Conservation (phyloP, 1,140 invertebrate genomes). For the Rhopalosiphum maidis region DNA sequence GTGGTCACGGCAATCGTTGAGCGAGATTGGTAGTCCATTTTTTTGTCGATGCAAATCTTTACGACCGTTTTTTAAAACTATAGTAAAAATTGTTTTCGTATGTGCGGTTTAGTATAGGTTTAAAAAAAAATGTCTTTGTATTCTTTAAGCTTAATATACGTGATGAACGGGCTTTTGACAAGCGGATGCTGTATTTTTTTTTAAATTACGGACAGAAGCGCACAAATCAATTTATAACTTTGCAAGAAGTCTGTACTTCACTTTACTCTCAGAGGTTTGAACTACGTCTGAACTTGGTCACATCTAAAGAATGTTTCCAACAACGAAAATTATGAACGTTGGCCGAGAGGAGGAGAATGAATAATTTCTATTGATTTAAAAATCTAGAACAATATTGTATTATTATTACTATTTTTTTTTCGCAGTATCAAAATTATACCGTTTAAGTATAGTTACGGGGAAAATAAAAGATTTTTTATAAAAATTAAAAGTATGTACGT, state of each 20-base stretch:
- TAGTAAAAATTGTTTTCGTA: no score
- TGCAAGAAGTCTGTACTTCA: not conserved
- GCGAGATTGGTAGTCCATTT: not conserved
- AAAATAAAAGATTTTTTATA: not conserved
- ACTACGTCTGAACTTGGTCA: not conserved
- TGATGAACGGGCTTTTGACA: no score
- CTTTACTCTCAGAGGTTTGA: not conserved
- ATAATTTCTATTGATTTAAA: not conserved
- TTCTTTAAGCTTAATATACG: no score
- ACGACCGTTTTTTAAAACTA: not conserved
- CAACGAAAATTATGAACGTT: not conserved
- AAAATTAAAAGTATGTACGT: not conserved
- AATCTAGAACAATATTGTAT: conserved; percentile 18
- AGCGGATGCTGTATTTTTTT: not conserved
- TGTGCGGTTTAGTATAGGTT: no score
- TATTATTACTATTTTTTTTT: not conserved
- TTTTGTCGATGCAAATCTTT: no score
- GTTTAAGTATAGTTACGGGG: not conserved
- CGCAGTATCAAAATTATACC: not conserved
- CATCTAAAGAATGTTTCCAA: not conserved
- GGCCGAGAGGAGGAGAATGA: not conserved
- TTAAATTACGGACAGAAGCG: not conserved
- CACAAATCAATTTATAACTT: not conserved
- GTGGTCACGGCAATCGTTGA: not conserved
- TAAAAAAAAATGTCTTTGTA: no score